A percentile compares a stretch with the other conserved stretches of the same genome.
Evolutionary conservation across 2,797 vertebrate genomes (phyloP).

Genomic region (Neosilurus hyrtlii): DNA sequence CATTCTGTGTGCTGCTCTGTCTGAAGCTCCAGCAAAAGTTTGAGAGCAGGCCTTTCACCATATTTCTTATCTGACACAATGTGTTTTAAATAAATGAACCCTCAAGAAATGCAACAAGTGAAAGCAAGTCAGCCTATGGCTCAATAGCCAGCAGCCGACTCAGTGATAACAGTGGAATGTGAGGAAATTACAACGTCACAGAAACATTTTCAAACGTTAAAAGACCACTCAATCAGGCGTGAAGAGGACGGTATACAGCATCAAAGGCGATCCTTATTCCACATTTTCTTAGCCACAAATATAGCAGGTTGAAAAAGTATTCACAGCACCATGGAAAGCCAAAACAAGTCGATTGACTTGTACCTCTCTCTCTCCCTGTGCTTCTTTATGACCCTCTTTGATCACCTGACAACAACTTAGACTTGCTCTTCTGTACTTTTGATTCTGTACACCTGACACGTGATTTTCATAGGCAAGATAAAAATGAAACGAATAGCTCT

Average conservation of each 20-base stretch:
- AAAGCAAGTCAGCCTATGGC: slow-evolving; percentile 18
- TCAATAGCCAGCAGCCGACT: slow-evolving; percentile 18
- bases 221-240: not conserved
- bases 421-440: no score
- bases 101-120: slow-evolving; percentile 28
- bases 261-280: not conserved
- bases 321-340: no score
- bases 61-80: not conserved
- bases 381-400: no score
- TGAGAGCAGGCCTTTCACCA: not conserved
- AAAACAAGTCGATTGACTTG: no score
- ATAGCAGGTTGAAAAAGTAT: no score
- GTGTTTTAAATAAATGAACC: not conserved
- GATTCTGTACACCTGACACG: no score
- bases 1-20: not conserved
- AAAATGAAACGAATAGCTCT: no score
- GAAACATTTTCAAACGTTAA: not conserved
- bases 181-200: not conserved
- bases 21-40: not conserved
- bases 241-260: not conserved
- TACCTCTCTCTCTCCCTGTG: no score
- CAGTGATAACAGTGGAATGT: not conserved
- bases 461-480: no score
- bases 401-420: no score
- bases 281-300: not conserved